A percentile compares a stretch with the other conserved stretches of the same genome.
These are phyloP conservation scores for Dinoponera quadriceps DNA, from an alignment of 1,140 invertebrate genomes.

Conservation along the genomic window DNA sequence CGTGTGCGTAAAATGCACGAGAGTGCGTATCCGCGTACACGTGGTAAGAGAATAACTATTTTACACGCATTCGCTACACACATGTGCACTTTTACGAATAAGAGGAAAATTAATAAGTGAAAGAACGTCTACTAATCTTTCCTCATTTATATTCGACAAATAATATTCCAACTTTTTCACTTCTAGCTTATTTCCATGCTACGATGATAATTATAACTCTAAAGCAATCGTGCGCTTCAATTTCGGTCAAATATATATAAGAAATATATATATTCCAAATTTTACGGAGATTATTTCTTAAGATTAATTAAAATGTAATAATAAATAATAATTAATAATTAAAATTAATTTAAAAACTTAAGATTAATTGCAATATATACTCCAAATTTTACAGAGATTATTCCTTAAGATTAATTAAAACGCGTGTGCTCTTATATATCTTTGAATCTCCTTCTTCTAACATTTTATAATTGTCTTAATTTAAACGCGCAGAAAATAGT, in stretches of 20 bases:
- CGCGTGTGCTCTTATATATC: not conserved
- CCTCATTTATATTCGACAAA: constrained; percentile 2
- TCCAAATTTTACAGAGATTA: too few relatives aligned
- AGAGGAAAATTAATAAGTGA: not conserved
- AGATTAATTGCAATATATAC: too few relatives aligned
- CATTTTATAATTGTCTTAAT: not conserved
- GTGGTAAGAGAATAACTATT: not conserved
- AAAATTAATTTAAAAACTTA: too few relatives aligned
- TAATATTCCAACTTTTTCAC: constrained; percentile 11
- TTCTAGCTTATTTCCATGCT: constrained; percentile 58
- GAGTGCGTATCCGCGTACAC: not conserved
- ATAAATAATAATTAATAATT: too few relatives aligned
- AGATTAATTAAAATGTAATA: constrained; percentile 1
- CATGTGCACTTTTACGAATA: too few relatives aligned
- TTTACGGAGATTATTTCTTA: too few relatives aligned
- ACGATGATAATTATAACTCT: constrained; percentile 51
- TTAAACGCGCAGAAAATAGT: not conserved
- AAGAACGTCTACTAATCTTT: not conserved
- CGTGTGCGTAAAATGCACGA: not conserved
- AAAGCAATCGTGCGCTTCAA: too few relatives aligned
- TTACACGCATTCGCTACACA: not conserved
- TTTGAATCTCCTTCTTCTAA: not conserved
- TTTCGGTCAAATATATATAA: too few relatives aligned
- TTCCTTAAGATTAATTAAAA: not conserved
- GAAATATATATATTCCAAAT: too few relatives aligned